A percentile compares a stretch with the other conserved stretches of the same genome.
These are phyloP conservation scores for Erannis defoliaria DNA, from an alignment of 2,888 invertebrate species.

Conservation along the genomic window DNA sequence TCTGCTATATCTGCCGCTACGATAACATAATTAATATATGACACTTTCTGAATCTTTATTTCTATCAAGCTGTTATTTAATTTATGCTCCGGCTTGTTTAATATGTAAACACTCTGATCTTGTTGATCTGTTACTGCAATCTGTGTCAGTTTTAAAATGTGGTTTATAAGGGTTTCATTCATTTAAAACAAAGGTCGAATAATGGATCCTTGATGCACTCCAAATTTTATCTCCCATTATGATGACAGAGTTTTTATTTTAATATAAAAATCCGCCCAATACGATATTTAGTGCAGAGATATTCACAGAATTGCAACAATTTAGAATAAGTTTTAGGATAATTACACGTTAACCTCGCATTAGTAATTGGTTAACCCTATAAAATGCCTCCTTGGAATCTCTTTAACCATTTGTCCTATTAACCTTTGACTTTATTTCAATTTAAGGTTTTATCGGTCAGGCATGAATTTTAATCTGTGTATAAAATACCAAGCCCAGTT, in stretches of 20 bases:
- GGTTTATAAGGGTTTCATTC: background rate
- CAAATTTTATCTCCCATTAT: background rate
- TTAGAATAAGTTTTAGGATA: background rate
- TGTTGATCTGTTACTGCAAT: constrained; percentile 7
- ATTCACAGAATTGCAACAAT: constrained; percentile 4
- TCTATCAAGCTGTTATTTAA: constrained; percentile 30
- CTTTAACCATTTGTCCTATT: constrained; percentile 29
- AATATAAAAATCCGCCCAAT: background rate
- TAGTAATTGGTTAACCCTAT: constrained; percentile 14
- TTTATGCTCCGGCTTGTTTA: constrained; percentile 32
- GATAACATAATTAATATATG: constrained; percentile 37
- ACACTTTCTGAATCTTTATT: constrained; percentile 40
- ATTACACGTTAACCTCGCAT: background rate
- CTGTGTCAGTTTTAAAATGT: constrained; percentile 1
- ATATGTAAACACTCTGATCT: constrained; percentile 22
- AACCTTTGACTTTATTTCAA: constrained; percentile 34
- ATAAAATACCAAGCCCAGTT: constrained; percentile 39
- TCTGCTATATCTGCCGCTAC: constrained; percentile 52
- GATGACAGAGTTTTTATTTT: too few species aligned
- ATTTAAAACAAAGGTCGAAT: constrained; percentile 2
- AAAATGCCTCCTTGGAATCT: constrained; percentile 20
- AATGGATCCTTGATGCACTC: background rate
- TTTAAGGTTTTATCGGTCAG: constrained; percentile 23
- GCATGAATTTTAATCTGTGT: constrained; percentile 26
- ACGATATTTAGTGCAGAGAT: background rate